These are phyloP conservation scores for Catharus ustulatus DNA, from an alignment of 2,797 vertebrate genomes.

Conservation along the genomic window DNA sequence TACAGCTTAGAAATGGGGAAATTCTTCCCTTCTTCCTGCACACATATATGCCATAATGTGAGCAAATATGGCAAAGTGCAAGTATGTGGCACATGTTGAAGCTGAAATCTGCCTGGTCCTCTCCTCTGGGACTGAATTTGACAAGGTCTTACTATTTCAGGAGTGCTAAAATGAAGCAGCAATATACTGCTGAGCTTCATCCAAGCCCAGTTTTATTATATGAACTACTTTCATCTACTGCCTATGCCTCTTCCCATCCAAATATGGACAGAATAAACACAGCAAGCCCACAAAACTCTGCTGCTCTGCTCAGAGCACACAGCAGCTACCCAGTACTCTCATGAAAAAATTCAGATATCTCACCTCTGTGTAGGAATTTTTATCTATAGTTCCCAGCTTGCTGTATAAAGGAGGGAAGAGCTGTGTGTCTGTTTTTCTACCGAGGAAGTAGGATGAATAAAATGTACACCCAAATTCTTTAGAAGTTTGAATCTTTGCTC, in stretches of 20 bases:
- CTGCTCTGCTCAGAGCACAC: background rate
- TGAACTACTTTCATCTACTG: slow-evolving; percentile 45
- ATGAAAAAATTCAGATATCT: background rate
- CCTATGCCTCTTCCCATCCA: slow-evolving; percentile 42
- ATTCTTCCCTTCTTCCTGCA: slow-evolving; percentile 24
- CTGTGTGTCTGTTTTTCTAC: background rate
- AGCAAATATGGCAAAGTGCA: slow-evolving; percentile 58
- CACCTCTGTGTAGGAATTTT: background rate
- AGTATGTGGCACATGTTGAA: slow-evolving; percentile 26
- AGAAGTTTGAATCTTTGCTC: background rate
- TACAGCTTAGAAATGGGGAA: slow-evolving; percentile 27
- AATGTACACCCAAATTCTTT: background rate
- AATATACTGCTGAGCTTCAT: slow-evolving; percentile 41
- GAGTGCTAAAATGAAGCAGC: slow-evolving; percentile 27
- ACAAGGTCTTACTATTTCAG: slow-evolving; percentile 57
- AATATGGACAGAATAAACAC: slow-evolving; percentile 58
- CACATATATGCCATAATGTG: background rate
- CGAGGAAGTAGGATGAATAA: background rate
- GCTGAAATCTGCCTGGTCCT: slow-evolving; percentile 17
- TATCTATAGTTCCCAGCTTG: background rate
- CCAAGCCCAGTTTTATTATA: slow-evolving; percentile 48
- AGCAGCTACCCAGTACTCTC: background rate
- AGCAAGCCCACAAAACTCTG: background rate
- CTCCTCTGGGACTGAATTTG: slow-evolving; percentile 28
- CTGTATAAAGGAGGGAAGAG: background rate